A percentile compares a stretch with the other conserved stretches of the same genome.
phyloP scores from a whole-genome alignment of 2,113 vertebrate species.

The Cephalopholis sonnerati region DNA sequence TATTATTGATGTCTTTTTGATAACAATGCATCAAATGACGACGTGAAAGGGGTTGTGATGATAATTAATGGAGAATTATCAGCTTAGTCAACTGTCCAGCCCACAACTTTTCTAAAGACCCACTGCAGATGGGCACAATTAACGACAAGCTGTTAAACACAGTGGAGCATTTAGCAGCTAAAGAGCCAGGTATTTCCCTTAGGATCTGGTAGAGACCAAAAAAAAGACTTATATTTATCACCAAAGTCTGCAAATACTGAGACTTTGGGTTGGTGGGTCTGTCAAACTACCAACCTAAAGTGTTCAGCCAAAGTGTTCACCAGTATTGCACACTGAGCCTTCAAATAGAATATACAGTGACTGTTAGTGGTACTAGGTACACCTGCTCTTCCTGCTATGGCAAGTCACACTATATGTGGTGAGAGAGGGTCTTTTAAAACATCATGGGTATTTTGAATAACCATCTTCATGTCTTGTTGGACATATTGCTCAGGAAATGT shows the following conservation, averaged over 20 bases:
- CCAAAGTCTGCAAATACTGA: not conserved
- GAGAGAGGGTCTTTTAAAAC: not conserved
- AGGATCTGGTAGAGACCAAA: not conserved
- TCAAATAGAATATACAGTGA: not conserved
- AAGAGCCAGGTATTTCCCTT: not conserved
- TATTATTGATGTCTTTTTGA: not conserved
- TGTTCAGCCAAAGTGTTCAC: too few relatives aligned
- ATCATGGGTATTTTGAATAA: not conserved
- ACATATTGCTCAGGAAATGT: not conserved
- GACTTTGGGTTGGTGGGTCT: too few relatives aligned
- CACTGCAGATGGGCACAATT: not conserved
- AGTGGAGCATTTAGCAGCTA: too few relatives aligned
- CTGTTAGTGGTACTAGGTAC: not conserved
- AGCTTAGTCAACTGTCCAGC: too few relatives aligned
- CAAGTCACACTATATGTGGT: slow-evolving; percentile 4
- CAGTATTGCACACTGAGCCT: too few relatives aligned
- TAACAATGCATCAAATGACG: not conserved
- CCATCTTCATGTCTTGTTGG: not conserved
- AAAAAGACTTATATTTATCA: not conserved
- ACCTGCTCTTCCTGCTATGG: not conserved
- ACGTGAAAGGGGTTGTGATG: not conserved
- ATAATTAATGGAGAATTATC: not conserved
- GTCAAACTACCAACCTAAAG: not conserved
- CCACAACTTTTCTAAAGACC: too few relatives aligned
- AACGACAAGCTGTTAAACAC: not conserved